Evolutionary conservation across 2,113 vertebrate genomes (phyloP).

Genomic region (Shinisaurus crocodilurus): DNA sequence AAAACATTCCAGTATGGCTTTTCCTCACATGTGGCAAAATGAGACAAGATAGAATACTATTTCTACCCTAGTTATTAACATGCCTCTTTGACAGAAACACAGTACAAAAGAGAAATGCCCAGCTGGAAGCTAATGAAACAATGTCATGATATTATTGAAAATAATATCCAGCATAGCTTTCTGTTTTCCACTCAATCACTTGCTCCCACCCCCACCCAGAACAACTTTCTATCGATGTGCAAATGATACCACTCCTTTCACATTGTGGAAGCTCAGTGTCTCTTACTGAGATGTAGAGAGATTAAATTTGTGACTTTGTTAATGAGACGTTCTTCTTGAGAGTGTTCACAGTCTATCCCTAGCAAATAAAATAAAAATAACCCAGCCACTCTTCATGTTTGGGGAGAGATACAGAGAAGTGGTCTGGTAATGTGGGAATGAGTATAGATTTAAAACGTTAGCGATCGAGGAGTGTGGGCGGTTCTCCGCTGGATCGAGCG

Average conservation of each 20-base stretch:
- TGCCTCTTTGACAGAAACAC: conserved; percentile 51
- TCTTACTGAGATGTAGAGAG: conserved; percentile 46
- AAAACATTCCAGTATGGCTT: not conserved
- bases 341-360: conserved; percentile 48
- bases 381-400: conserved; percentile 30
- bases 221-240: conserved; percentile 56
- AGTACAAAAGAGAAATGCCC: conserved; percentile 55
- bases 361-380: conserved; percentile 23
- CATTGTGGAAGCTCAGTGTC: conserved; percentile 50
- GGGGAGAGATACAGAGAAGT: conserved; percentile 10
- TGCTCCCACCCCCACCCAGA: conserved; percentile 16
- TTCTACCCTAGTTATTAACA: conserved; percentile 44
- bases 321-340: conserved; percentile 54
- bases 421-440: not conserved
- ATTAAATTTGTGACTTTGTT: conserved; percentile 58
- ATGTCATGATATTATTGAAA: conserved; percentile 42
- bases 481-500: too few species aligned
- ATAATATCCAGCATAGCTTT: conserved; percentile 32
- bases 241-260: conserved; percentile 62
- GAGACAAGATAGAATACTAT: not conserved
- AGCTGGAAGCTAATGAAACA: conserved; percentile 66
- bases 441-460: conserved; percentile 14
- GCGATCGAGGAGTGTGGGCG: too few species aligned
- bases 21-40: not conserved
- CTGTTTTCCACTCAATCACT: conserved; percentile 41